Percentiles rank a stretch among this genome's conserved stretches.
Conservation (phyloP, 37 sponge, comb jelly and placozoan genomes). For the Ianthella basta region DNA sequence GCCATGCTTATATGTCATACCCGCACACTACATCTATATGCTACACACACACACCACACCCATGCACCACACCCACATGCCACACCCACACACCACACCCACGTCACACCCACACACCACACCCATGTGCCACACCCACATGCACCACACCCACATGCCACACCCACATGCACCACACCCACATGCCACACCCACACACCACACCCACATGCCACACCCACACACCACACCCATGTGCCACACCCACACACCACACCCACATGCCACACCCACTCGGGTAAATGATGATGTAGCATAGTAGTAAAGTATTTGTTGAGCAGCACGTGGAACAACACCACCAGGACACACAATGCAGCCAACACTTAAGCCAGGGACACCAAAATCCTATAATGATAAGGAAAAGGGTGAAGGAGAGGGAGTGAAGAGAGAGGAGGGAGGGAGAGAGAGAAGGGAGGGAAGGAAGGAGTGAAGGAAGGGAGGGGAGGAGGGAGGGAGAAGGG, state of each 20-base stretch:
- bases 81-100: too few relatives aligned
- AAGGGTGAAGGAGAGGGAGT: neutral
- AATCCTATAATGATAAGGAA: conserved; percentile 1
- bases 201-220: too few relatives aligned
- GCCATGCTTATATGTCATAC: too few relatives aligned
- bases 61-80: too few relatives aligned
- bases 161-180: neutral
- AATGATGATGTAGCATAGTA: neutral
- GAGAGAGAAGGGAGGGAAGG: neutral
- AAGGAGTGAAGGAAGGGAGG: neutral
- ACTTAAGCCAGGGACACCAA: neutral
- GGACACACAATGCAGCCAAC: neutral
- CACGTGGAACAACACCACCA: neutral
- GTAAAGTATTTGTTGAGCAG: neutral
- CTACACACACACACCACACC: too few relatives aligned
- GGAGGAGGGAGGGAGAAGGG: too few relatives aligned
- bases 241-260: too few relatives aligned
- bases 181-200: neutral
- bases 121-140: too few relatives aligned
- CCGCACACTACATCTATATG: too few relatives aligned
- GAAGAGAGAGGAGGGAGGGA: neutral
- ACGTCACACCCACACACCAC: too few relatives aligned
- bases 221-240: too few relatives aligned
- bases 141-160: too few relatives aligned
- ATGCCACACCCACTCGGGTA: neutral